A percentile compares a stretch with the other conserved stretches of the same genome.
Conservation (phyloP, 2,888 invertebrate genomes). For the Gnatocerus cornutus region DNA sequence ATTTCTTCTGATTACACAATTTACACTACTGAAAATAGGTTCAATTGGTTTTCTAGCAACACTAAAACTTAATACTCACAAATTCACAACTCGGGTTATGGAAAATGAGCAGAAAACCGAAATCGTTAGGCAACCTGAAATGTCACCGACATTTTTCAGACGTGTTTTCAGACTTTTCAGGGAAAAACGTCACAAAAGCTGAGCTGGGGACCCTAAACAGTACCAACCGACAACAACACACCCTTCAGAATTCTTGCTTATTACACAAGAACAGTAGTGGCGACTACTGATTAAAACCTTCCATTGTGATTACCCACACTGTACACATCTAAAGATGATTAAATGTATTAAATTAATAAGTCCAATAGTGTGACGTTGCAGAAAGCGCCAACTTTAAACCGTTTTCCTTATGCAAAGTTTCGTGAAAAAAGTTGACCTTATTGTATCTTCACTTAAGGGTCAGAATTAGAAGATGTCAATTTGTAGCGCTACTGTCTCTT, state of each 20-base stretch:
- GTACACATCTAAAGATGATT: too few relatives aligned
- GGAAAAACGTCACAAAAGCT: constrained; percentile 7
- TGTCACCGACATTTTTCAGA: constrained; percentile 36
- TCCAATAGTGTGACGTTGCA: too few relatives aligned
- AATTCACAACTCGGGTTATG: neutral
- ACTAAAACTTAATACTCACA: constrained; percentile 20
- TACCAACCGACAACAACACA: neutral
- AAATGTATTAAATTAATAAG: too few relatives aligned
- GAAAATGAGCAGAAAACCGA: constrained; percentile 16
- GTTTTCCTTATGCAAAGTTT: too few relatives aligned
- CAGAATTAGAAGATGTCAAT: too few relatives aligned
- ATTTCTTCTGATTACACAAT: constrained; percentile 54
- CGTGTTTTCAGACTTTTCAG: constrained; percentile 3
- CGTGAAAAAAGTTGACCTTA: too few relatives aligned
- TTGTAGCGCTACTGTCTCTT: too few relatives aligned
- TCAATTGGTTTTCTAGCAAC: neutral
- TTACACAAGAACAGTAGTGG: neutral
- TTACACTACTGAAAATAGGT: neutral
- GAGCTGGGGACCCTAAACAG: neutral
- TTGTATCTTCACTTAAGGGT: too few relatives aligned
- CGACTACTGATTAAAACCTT: too few relatives aligned
- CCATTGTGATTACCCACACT: too few relatives aligned
- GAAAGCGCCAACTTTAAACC: too few relatives aligned
- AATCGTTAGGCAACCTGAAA: constrained; percentile 35
- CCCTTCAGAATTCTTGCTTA: neutral